Base-by-base conservation (phyloP, 2,113 vertebrate species). In the Ciconia stormi region DNA sequence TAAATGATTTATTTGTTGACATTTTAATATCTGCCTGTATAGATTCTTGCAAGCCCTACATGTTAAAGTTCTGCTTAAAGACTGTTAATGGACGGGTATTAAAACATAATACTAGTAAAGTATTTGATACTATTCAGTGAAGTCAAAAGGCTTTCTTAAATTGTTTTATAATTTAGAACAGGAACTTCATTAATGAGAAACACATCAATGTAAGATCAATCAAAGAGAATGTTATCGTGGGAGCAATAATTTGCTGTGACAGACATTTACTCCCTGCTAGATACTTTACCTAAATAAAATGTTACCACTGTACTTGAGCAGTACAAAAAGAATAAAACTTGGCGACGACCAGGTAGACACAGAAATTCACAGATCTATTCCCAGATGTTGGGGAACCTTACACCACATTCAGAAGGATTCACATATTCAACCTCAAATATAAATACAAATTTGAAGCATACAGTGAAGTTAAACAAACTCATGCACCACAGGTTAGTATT, bases 81-180 rank as follows among this genome's bases (percentile, higher is more conserved):
- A 42, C 30, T 91, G 34, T 61, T 93, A 95, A 85, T 63, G 52
- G 80, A 94, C 59, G 90, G 17, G n/a, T 94, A 80, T 82, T 71
- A 78, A 87, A 71, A 93, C 32, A 94, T 95, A 52, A 86, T 56
- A 87, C 62, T 91, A 96, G 89, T 90, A 85, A 95, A 94, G 55
- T 76, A 59, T 83, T 82, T 82, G 42, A 82, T 82, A 86, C 7
- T 91, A 97, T 71, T 87, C 83, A 87, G 25, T 72, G 42, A 42
- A 65, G 65, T 87, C 52, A 94, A 93, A 96, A 96, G 42, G 4
- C n/a, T 95, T 93, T 82, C n/a, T 93, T 29, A 86, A 91, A 93
- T 87, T 67, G 36, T 16, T 96, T 95, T 86, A 71, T 67, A 89
- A 97, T 94, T 94, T 76, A 92, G 40, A 97, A 90, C 15, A 95